phyloP scores from a whole-genome alignment of 64 coral and sea anemone species.

The Montipora cactus region DNA sequence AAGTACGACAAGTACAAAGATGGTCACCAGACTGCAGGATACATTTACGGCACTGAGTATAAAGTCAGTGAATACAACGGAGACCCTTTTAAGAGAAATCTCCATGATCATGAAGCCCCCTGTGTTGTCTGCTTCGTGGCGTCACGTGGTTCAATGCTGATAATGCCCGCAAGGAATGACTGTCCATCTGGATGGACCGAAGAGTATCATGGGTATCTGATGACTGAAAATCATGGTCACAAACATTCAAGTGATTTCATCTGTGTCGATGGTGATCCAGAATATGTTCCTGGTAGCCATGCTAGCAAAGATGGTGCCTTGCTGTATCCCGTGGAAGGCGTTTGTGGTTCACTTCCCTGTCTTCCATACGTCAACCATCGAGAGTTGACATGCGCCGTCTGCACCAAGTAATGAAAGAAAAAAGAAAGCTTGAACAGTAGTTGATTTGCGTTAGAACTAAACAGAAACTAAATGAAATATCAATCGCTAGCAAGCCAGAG shows the following conservation, averaged over 20 bases:
- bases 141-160: conserved; percentile 42
- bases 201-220: conserved; percentile 62
- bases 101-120: conserved; percentile 22
- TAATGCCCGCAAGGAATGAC: conserved; percentile 66
- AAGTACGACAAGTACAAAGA: too few relatives aligned
- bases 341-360: conserved; percentile 41
- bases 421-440: too few relatives aligned
- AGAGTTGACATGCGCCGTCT: conserved; percentile 58
- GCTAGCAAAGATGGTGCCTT: conserved; percentile 12
- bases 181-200: conserved; percentile 59
- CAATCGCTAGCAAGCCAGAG: too few relatives aligned
- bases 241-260: conserved; percentile 29
- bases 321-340: conserved; percentile 51
- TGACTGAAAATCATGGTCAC: not conserved
- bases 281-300: conserved; percentile 25
- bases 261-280: conserved; percentile 55
- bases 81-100: not conserved
- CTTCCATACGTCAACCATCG: not conserved
- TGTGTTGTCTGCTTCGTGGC: conserved; percentile 53
- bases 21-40: too few relatives aligned
- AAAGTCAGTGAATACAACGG: not conserved
- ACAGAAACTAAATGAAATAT: too few relatives aligned
- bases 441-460: too few relatives aligned
- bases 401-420: not conserved
- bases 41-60: conserved; percentile 29